Evolutionary conservation across 2,888 invertebrate species (phyloP), one percentile per base, ranked within the genome.

Genomic region (Eupithecia vulgata): DNA sequence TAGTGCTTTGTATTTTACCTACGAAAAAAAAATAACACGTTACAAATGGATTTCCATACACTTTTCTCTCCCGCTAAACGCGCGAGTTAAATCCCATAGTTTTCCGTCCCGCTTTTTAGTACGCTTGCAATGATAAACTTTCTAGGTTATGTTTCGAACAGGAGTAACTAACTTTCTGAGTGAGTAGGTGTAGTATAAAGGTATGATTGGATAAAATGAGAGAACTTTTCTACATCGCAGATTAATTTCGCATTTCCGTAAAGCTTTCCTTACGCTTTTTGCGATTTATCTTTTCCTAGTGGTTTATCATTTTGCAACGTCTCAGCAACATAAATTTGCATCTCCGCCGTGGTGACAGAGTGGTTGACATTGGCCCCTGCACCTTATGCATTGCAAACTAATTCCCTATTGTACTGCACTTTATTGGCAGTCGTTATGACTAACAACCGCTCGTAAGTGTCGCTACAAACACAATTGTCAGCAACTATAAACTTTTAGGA

Each of bases 381-480:
- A 81, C 82, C 79, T 80, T 76, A 68, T 72, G 81, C 76, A 74
- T 76, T 71, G 78, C 77, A 77, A 78, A 79, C 83, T 87, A 87
- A 88, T 88, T 87, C 84, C 59, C 87, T 79, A 88, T 88, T 88
- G 88, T 88, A 73, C 81, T 80, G 72, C 64, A 75, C 78, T 90
- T 88, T 88, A 86, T 83, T 85, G 81, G 80, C 81, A 73, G 83
- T 84, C 84, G 83, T 87, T 87, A 87, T 87, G 87, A 87, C 84
- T 90, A 88, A 89, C 83, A 85, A 80, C 85, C 78, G 78, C 81
- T 83, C 83, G 83, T 90, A 89, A 86, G 71, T 81, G 80, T 81
- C 83, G 82, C 79, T 80, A 80, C 78, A 80, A 84, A 84, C 80
- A 75, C 78, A 77, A 81, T 79, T 82, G 84, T 84, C 80, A 74